phyloP scores from a whole-genome alignment of 92 coral and sea anemone species.

The Plumapathes pennacea region DNA sequence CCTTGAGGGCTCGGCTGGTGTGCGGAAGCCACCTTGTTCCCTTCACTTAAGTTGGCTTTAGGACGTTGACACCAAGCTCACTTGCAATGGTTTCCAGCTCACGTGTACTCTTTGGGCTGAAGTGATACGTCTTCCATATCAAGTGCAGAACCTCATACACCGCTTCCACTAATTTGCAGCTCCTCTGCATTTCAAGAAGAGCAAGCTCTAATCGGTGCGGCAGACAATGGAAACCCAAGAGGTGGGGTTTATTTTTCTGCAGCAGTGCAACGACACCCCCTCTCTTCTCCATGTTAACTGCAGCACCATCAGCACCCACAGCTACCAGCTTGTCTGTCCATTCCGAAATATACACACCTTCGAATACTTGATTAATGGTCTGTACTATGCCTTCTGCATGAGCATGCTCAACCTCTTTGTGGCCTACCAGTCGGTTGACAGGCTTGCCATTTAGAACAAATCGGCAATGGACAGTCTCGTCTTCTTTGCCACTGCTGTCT shows the following conservation, averaged over 20 bases:
- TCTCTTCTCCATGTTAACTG: constrained; percentile 39
- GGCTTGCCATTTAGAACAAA: constrained; percentile 39
- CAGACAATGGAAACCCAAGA: constrained; percentile 31
- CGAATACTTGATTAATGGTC: no score
- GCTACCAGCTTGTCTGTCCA: no score
- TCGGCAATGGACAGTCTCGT: constrained; percentile 46
- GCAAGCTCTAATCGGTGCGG: constrained; percentile 35
- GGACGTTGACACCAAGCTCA: constrained; percentile 37
- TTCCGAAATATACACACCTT: no score
- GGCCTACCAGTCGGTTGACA: constrained; percentile 45
- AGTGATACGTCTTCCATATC: constrained; percentile 41
- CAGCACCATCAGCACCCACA: constrained; percentile 35
- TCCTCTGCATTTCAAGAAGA: constrained; percentile 33
- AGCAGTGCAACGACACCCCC: constrained; percentile 21
- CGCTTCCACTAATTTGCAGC: constrained; percentile 21
- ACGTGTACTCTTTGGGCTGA: constrained; percentile 29
- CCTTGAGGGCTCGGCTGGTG: constrained; percentile 31
- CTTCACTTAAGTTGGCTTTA: constrained; percentile 38
- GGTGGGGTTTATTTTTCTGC: constrained; percentile 12
- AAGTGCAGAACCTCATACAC: constrained; percentile 30
- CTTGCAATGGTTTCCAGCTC: constrained; percentile 21
- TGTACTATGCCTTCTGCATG: constrained; percentile 42
- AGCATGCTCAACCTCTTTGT: constrained; percentile 35
- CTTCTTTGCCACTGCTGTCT: constrained; percentile 25
- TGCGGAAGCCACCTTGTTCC: constrained; percentile 49